Percentiles rank a stretch among this genome's conserved stretches.
Evolutionary conservation across 2,797 vertebrate species (phyloP).

Genomic region (Urophycis tenuis): DNA sequence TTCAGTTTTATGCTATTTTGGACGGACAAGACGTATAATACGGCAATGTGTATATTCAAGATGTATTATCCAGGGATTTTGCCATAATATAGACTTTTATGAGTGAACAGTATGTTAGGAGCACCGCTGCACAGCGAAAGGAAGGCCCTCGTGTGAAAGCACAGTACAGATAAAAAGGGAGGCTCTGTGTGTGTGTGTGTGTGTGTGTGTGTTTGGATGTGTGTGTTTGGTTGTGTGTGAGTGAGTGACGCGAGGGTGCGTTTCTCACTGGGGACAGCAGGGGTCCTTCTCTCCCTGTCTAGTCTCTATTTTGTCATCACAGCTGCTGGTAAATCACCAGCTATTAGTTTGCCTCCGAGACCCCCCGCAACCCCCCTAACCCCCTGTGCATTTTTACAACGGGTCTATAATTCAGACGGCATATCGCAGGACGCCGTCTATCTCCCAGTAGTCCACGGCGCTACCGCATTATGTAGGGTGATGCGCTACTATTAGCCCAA

Average conservation of each 20-base stretch:
- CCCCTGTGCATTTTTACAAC: constrained; percentile 34
- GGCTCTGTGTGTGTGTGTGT: background rate
- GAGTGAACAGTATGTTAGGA: constrained; percentile 25
- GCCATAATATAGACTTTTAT: constrained; percentile 20
- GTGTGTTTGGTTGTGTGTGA: too few relatives aligned
- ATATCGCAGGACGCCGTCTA: constrained; percentile 38
- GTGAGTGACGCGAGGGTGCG: constrained; percentile 9
- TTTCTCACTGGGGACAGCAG: constrained; percentile 48
- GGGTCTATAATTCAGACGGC: constrained; percentile 40
- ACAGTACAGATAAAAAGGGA: background rate
- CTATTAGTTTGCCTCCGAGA: constrained; percentile 36
- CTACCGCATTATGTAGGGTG: constrained; percentile 13
- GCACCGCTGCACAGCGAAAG: constrained; percentile 15
- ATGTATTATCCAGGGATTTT: constrained; percentile 18
- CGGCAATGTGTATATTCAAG: constrained; percentile 8
- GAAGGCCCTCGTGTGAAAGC: background rate
- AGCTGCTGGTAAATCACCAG: constrained; percentile 11
- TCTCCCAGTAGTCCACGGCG: constrained; percentile 19
- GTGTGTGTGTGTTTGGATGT: too few relatives aligned
- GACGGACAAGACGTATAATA: constrained; percentile 1
- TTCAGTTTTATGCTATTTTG: constrained; percentile 15
- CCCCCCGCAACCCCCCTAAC: constrained; percentile 16
- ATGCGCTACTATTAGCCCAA: background rate
- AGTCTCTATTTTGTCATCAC: background rate
- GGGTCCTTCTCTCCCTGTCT: constrained; percentile 46